These are phyloP conservation scores for Euthynnus affinis DNA, from an alignment of 2,797 vertebrate species.

Conservation along the genomic window DNA sequence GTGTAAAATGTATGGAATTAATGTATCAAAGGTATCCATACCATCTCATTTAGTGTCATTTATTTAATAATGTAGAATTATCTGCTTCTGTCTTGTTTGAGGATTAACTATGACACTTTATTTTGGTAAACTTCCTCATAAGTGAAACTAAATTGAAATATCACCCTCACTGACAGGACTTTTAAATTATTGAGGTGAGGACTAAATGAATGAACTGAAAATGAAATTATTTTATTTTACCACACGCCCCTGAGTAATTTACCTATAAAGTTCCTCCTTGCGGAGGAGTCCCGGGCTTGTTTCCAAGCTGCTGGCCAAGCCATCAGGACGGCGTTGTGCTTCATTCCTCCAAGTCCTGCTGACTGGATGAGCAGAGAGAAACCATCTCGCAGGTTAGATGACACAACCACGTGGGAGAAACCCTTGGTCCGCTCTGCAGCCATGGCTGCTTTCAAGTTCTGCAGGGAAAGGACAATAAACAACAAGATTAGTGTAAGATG, in stretches of 20 bases:
- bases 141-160: no score
- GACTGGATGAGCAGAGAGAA: slow-evolving; percentile 96
- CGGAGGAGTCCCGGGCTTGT: slow-evolving; percentile 83
- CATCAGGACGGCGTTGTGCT: slow-evolving; percentile 96
- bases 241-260: neutral
- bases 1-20: neutral
- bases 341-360: slow-evolving; percentile 96
- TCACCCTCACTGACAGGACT: no score
- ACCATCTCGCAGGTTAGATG: slow-evolving; percentile 92
- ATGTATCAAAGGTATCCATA: neutral
- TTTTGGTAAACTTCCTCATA: neutral
- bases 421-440: slow-evolving; percentile 91
- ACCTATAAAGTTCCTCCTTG: slow-evolving; percentile 96
- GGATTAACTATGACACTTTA: neutral
- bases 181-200: no score
- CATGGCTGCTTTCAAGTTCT: slow-evolving; percentile 94
- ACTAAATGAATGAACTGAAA: no score
- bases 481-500: neutral
- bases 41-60: neutral
- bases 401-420: slow-evolving; percentile 95
- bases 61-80: neutral
- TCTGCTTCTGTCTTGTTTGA: neutral
- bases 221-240: neutral
- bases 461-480: slow-evolving; percentile 1
- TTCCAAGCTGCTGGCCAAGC: slow-evolving; percentile 93